Evolutionary conservation across 2,113 vertebrate species (phyloP).

Genomic region (Elgaria multicarinata): DNA sequence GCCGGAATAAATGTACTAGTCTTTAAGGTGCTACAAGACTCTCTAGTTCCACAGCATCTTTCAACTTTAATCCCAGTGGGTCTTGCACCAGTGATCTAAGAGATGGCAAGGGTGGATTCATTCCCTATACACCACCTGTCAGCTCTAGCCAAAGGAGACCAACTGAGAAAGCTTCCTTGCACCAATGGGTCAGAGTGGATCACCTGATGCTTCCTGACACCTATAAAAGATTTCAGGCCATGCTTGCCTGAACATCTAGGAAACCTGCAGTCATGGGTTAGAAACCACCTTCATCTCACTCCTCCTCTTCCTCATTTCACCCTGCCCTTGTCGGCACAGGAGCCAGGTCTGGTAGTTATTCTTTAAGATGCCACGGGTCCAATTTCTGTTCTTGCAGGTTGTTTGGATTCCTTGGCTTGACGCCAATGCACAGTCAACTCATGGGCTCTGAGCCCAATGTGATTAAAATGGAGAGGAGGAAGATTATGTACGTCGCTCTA

Average conservation of each 20-base stretch:
- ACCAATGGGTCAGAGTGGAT: not conserved
- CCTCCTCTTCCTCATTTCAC: not conserved
- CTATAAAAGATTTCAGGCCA: not conserved
- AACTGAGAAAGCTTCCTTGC: not conserved
- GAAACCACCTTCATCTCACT: not conserved
- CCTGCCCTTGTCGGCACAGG: not conserved
- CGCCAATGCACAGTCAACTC: not conserved
- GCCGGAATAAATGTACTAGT: no score
- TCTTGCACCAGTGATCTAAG: not conserved
- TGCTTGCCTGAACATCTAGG: not conserved
- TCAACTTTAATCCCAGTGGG: not conserved
- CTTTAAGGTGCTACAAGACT: no score
- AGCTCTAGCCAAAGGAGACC: not conserved
- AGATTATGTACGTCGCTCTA: no score
- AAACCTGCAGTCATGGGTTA: not conserved
- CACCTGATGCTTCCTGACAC: not conserved
- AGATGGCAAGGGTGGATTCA: not conserved
- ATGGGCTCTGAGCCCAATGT: not conserved
- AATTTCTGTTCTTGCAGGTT: not conserved
- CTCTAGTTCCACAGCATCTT: no score
- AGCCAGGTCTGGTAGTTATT: not conserved
- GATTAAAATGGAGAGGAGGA: no score
- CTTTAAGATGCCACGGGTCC: not conserved
- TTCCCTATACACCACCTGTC: not conserved
- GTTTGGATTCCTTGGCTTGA: not conserved